Conservation (phyloP, 2,888 invertebrate genomes). For the Papilio gigon region DNA sequence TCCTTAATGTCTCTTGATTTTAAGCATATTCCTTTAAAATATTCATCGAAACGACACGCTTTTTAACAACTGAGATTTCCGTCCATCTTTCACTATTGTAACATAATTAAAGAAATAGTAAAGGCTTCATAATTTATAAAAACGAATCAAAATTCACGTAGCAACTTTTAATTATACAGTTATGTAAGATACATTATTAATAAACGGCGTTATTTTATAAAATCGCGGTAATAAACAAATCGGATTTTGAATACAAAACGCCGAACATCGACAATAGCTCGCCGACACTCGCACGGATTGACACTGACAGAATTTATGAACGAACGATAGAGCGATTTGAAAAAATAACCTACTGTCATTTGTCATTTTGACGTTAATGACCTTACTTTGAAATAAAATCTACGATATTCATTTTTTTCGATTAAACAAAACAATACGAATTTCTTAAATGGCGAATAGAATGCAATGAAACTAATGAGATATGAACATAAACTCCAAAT, state of each 20-base stretch:
- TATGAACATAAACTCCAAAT: background rate
- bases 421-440: background rate
- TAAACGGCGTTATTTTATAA: slow-evolving; percentile 40
- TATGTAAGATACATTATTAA: slow-evolving; percentile 23
- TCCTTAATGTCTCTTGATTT: slow-evolving; percentile 59
- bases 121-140: slow-evolving; percentile 2
- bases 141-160: slow-evolving; percentile 7
- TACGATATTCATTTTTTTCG: background rate
- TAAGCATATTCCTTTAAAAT: slow-evolving; percentile 70
- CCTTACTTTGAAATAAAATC: background rate
- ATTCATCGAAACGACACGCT: slow-evolving; percentile 58
- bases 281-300: slow-evolving; percentile 46
- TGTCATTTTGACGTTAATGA: slow-evolving; percentile 34
- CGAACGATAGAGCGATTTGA: slow-evolving; percentile 6
- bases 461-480: background rate
- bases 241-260: slow-evolving; percentile 45
- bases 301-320: slow-evolving; percentile 47
- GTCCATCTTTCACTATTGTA: slow-evolving; percentile 66
- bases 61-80: slow-evolving; percentile 63
- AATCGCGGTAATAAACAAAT: slow-evolving; percentile 47
- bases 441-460: background rate
- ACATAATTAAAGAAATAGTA: slow-evolving; percentile 43
- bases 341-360: slow-evolving; percentile 6
- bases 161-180: background rate
- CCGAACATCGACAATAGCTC: slow-evolving; percentile 43